Evolutionary conservation across 2,797 vertebrate species (phyloP).

Genomic region (Sebastes kiyomatsui): DNA sequence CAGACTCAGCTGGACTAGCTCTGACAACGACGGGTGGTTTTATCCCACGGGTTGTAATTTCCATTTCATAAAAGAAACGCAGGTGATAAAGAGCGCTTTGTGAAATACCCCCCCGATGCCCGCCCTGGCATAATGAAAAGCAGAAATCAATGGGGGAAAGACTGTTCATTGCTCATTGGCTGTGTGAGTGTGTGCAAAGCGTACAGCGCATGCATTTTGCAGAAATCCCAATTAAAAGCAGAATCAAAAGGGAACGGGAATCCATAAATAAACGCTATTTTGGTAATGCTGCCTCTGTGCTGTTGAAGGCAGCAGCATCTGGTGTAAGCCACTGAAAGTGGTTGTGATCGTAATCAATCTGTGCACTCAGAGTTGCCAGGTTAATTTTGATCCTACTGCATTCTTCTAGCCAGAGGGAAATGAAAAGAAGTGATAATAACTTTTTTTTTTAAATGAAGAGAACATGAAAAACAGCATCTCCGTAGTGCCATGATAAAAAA

Average conservation of each 20-base stretch:
- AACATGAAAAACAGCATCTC: conserved; percentile 1
- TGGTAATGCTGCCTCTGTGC: conserved; percentile 36
- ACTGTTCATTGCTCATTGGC: conserved; percentile 41
- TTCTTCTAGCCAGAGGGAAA: conserved; percentile 18
- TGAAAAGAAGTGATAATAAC: conserved; percentile 15
- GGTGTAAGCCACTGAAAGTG: conserved; percentile 30
- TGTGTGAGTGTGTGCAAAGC: neutral
- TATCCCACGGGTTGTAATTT: conserved; percentile 58
- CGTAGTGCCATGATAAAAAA: conserved; percentile 3
- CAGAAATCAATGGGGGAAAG: conserved; percentile 67
- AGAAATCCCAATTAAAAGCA: conserved; percentile 56
- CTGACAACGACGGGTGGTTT: conserved; percentile 30
- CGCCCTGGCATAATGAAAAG: conserved; percentile 67
- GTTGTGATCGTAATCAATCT: conserved; percentile 29
- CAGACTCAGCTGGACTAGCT: neutral
- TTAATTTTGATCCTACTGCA: conserved; percentile 37
- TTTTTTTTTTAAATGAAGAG: neutral
- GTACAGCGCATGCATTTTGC: neutral
- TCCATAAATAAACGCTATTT: conserved; percentile 49
- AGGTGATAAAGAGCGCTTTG: conserved; percentile 50
- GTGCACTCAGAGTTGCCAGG: conserved; percentile 32
- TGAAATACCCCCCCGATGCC: conserved; percentile 49
- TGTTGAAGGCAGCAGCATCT: conserved; percentile 31
- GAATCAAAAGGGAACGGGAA: conserved; percentile 45
- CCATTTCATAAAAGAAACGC: conserved; percentile 59